phyloP scores from a whole-genome alignment of 2,113 vertebrate species.

The Dicentrarchus labrax region DNA sequence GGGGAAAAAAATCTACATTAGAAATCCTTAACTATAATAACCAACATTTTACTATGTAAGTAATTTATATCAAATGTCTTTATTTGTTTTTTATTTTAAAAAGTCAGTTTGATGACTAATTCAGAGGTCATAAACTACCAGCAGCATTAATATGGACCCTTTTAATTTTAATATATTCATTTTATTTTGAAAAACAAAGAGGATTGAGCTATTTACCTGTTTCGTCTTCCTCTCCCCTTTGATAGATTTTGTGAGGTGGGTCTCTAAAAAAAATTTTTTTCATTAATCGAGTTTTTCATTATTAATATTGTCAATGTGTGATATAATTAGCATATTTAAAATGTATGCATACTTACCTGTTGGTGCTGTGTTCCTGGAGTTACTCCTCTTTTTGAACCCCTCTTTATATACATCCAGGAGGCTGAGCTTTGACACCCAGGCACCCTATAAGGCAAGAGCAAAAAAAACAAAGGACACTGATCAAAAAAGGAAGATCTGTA shows the following conservation, averaged over 20 bases:
- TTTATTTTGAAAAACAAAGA: not conserved
- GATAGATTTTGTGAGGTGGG: not conserved
- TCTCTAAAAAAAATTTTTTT: constrained; percentile 33
- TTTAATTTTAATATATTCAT: not conserved
- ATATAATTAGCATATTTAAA: not conserved
- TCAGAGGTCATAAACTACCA: not conserved
- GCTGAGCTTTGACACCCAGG: not conserved
- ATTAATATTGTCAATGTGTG: too few relatives aligned
- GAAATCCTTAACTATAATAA: not conserved
- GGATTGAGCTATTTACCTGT: constrained; percentile 15
- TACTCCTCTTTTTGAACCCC: constrained; percentile 7
- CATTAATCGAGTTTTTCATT: too few relatives aligned
- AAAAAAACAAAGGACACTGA: constrained; percentile 37
- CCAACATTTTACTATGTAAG: not conserved
- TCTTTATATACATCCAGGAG: constrained; percentile 77
- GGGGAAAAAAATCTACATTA: not conserved
- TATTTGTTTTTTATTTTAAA: not conserved
- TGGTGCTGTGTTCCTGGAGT: constrained; percentile 36
- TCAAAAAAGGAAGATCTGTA: constrained; percentile 56
- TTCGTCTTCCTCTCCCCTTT: constrained; percentile 12
- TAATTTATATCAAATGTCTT: not conserved
- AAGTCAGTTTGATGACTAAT: not conserved
- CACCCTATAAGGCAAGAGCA: constrained; percentile 28
- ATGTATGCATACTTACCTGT: constrained; percentile 44
- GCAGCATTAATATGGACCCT: too few relatives aligned